Percentiles rank a stretch among this genome's conserved stretches.
phyloP scores from a whole-genome alignment of 2,888 invertebrate genomes.

The Helobdella robusta region DNA sequence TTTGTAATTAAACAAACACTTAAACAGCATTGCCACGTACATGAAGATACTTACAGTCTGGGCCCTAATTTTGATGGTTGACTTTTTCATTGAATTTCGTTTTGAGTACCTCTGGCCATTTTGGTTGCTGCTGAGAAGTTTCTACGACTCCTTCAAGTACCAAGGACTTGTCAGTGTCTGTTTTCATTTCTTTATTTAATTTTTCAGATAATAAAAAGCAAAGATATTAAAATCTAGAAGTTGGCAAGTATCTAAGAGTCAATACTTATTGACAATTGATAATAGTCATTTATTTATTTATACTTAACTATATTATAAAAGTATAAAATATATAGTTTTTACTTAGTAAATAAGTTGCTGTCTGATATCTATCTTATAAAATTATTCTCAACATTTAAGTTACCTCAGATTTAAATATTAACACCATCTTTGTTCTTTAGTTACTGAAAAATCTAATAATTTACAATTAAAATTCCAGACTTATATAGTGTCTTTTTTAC shows the following conservation, averaged over 20 bases:
- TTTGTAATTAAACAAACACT: neutral
- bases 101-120: conserved; percentile 99
- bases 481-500: too few relatives aligned
- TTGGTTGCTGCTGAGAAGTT: conserved; percentile 86
- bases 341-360: too few relatives aligned
- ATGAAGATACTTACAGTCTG: conserved; percentile 88
- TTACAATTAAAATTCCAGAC: too few relatives aligned
- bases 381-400: too few relatives aligned
- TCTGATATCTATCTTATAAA: too few relatives aligned
- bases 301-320: neutral
- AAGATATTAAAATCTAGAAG: neutral
- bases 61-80: conserved; percentile 84
- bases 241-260: neutral
- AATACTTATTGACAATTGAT: neutral
- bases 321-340: neutral
- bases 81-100: conserved; percentile 93
- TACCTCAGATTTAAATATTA: too few relatives aligned
- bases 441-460: too few relatives aligned
- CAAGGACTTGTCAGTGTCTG: conserved; percentile 76
- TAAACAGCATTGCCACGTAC: conserved; percentile 56
- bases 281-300: neutral
- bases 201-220: neutral
- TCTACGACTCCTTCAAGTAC: conserved; percentile 93
- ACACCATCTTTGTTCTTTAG: too few relatives aligned
- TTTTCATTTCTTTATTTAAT: neutral